These are phyloP conservation scores for Argyresthia goedartella DNA, from an alignment of 2,888 invertebrate species.

Conservation along the genomic window DNA sequence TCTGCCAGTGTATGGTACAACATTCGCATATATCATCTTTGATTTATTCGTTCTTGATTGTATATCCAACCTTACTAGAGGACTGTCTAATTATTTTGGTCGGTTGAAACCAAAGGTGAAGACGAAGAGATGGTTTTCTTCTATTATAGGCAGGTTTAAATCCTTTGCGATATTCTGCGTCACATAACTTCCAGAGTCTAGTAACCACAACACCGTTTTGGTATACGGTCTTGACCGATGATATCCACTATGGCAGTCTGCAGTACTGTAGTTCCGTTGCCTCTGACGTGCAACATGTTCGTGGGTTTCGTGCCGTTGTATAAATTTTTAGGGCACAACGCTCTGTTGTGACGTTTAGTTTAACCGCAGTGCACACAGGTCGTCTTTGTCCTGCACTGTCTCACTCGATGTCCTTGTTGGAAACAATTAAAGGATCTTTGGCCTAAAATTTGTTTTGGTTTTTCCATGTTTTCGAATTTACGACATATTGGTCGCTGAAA, in stretches of 20 bases:
- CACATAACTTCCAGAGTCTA: neutral
- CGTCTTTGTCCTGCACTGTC: neutral
- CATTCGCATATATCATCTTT: neutral
- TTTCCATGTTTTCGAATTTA: neutral
- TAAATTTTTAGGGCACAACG: neutral
- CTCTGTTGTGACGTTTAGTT: neutral
- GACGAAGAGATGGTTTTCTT: neutral
- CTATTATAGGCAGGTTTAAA: neutral
- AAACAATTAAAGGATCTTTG: conserved; percentile 1
- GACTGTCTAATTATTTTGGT: neutral
- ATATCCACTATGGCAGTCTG: neutral
- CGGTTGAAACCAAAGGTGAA: neutral
- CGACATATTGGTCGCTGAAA: conserved; percentile 4
- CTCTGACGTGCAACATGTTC: neutral
- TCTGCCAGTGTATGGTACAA: neutral
- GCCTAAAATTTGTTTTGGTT: neutral
- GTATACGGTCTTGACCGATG: too few species aligned
- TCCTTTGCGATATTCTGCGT: neutral
- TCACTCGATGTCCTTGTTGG: neutral
- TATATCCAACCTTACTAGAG: neutral
- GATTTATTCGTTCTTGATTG: neutral
- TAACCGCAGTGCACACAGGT: neutral
- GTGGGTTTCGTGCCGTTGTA: too few species aligned
- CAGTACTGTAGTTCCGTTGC: neutral
- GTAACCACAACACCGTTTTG: neutral